Evolutionary conservation across 1,140 invertebrate species (phyloP).

Genomic region (Mizuhopecten yessoensis): DNA sequence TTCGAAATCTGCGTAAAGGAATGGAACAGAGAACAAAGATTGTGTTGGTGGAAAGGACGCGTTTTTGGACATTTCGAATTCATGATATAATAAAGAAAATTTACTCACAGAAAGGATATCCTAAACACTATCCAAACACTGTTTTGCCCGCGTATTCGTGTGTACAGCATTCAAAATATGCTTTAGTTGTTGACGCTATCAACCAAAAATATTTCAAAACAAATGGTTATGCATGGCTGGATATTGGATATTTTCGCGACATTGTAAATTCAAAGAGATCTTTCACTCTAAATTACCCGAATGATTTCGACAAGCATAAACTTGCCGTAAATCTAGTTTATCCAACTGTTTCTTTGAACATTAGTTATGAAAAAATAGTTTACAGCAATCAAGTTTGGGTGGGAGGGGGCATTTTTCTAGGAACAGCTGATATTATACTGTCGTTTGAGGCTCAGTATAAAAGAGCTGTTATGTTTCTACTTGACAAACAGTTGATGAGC

Average conservation of each 20-base stretch:
- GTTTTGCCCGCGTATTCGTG: constrained; percentile 70
- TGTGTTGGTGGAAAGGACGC: constrained; percentile 57
- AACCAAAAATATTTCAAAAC: constrained; percentile 59
- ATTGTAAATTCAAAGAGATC: constrained; percentile 52
- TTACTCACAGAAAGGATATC: constrained; percentile 64
- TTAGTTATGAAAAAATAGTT: constrained; percentile 58
- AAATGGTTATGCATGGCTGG: constrained; percentile 71
- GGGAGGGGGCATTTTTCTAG: constrained; percentile 66
- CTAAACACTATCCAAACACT: constrained; percentile 72
- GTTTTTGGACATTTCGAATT: constrained; percentile 66
- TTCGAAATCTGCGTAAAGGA: constrained; percentile 57
- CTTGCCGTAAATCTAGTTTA: constrained; percentile 63
- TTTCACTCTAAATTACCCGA: constrained; percentile 66
- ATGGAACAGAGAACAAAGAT: constrained; percentile 64
- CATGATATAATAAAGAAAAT: constrained; percentile 67
- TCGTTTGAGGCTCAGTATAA: constrained; percentile 71
- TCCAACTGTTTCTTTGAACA: not conserved
- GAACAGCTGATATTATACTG: constrained; percentile 55
- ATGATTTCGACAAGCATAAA: constrained; percentile 61
- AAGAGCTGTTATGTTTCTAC: constrained; percentile 67
- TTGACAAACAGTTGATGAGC: constrained; percentile 69
- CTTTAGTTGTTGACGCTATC: constrained; percentile 57
- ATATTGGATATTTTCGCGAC: constrained; percentile 74
- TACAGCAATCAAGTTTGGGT: constrained; percentile 65
- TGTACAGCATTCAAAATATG: constrained; percentile 71